Conservation (phyloP, 2,113 vertebrate genomes). For the Cairina moschata region DNA sequence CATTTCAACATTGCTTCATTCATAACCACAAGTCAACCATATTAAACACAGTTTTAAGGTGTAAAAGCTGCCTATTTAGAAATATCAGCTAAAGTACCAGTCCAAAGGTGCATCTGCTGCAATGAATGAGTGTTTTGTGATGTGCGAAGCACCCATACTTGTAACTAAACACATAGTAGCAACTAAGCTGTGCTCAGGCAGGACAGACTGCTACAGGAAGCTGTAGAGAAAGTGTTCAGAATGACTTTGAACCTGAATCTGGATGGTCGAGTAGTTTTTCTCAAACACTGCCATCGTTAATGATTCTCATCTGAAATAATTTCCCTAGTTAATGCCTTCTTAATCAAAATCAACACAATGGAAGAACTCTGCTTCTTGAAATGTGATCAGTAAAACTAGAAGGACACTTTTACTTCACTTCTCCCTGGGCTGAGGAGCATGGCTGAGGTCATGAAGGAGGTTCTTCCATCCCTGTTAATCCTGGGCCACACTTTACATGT, state of each 20-base stretch:
- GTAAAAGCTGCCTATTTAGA: background rate
- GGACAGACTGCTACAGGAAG: background rate
- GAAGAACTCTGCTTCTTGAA: background rate
- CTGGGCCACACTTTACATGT: background rate
- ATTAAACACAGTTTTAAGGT: background rate
- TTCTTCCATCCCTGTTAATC: background rate
- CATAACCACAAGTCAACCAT: background rate
- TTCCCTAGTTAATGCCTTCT: background rate
- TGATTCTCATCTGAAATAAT: background rate
- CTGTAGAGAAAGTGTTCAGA: background rate
- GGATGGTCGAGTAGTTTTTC: background rate
- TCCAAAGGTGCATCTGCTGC: background rate
- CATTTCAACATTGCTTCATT: background rate
- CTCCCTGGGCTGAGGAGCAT: background rate
- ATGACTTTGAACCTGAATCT: background rate
- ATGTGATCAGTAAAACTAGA: background rate
- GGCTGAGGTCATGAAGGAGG: background rate
- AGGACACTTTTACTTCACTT: background rate
- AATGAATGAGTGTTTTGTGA: background rate
- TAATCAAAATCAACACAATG: background rate
- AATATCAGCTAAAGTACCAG: background rate
- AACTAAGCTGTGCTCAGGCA: rapidly evolving
- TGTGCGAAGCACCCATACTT: background rate
- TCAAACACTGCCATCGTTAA: background rate
- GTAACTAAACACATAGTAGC: background rate